Evolutionary conservation across 1,140 invertebrate species (phyloP).

Genomic region (Antheraea pernyi): DNA sequence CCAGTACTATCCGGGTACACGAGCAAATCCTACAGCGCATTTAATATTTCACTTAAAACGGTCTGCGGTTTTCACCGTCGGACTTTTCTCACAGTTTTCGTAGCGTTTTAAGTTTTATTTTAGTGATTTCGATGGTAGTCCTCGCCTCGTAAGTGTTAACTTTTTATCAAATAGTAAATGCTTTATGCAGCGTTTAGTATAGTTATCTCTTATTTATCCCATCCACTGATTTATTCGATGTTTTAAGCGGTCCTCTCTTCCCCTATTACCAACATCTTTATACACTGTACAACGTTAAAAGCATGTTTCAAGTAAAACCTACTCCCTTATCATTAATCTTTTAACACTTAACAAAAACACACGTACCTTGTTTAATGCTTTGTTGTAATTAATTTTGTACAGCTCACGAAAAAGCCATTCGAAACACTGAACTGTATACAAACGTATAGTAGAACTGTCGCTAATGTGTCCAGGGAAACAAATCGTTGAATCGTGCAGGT

Average conservation of each 20-base stretch:
- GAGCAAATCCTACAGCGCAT: conserved; percentile 54
- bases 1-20: conserved; percentile 34
- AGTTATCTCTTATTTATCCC: too few species aligned
- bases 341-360: conserved; percentile 21
- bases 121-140: conserved; percentile 37
- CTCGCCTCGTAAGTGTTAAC: too few species aligned
- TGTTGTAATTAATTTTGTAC: conserved; percentile 45
- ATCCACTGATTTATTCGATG: too few species aligned
- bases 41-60: conserved; percentile 71
- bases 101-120: conserved; percentile 60
- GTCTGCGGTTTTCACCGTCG: conserved; percentile 55
- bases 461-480: conserved; percentile 50
- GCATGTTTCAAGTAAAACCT: conserved; percentile 7
- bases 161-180: too few species aligned
- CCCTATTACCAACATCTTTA: neutral
- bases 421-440: conserved; percentile 41
- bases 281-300: neutral
- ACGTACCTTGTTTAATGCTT: conserved; percentile 7
- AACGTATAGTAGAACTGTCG: conserved; percentile 38
- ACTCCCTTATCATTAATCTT: conserved; percentile 18
- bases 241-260: too few species aligned
- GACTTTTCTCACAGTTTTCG: conserved; percentile 53
- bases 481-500: conserved; percentile 36
- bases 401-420: conserved; percentile 46
- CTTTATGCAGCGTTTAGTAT: too few species aligned